phyloP scores from a whole-genome alignment of 2,797 vertebrate genomes.

The Coluber constrictor region DNA sequence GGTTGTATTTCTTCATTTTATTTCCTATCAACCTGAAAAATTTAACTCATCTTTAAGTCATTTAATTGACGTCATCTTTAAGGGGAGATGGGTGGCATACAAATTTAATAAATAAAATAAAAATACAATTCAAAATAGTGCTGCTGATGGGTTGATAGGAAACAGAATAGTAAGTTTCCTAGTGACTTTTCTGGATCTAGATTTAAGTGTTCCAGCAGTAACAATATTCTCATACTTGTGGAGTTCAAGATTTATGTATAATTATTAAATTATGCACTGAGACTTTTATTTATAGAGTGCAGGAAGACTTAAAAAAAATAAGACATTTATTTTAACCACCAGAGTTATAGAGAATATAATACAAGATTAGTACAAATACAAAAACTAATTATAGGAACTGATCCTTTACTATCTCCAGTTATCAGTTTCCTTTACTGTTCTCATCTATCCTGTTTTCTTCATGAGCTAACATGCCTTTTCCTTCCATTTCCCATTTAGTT shows the following conservation, averaged over 20 bases:
- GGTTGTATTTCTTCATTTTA: neutral
- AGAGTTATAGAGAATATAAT: neutral
- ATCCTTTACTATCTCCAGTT: constrained; percentile 1
- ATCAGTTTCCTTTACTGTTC: neutral
- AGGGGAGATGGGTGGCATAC: neutral
- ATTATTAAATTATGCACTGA: neutral
- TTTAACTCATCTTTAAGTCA: neutral
- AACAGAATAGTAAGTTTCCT: neutral
- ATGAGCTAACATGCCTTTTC: neutral
- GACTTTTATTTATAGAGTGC: neutral
- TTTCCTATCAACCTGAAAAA: neutral
- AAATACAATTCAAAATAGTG: neutral
- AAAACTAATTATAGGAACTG: neutral
- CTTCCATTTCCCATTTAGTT: neutral
- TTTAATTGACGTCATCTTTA: neutral
- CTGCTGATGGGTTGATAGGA: neutral
- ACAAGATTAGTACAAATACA: neutral
- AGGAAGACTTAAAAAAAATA: neutral
- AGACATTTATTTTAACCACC: neutral
- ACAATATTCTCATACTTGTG: neutral
- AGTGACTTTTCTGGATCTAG: neutral
- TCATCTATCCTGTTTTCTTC: constrained; percentile 23
- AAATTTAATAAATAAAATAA: neutral
- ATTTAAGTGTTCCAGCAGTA: neutral
- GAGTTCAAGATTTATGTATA: neutral